Percentiles rank a stretch among this genome's conserved stretches.
Conservation (phyloP, 2,888 invertebrate genomes). For the Lepidonotus clava region DNA sequence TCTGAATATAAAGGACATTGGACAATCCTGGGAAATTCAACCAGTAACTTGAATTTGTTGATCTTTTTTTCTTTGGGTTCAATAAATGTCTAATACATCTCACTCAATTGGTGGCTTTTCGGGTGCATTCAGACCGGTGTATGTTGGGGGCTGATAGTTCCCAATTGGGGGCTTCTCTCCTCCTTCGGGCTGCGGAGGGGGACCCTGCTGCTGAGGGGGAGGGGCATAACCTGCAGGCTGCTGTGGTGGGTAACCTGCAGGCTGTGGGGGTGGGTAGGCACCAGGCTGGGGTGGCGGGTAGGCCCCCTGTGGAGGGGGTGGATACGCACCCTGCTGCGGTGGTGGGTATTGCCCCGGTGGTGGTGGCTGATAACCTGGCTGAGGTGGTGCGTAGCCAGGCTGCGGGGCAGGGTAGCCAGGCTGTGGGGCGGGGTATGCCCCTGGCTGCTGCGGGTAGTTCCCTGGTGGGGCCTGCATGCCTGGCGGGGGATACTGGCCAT, state of each 20-base stretch:
- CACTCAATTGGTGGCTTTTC: not conserved
- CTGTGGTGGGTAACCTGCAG: not conserved
- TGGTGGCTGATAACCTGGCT: not conserved
- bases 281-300: conserved; percentile 3
- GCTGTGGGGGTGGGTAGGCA: not conserved
- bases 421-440: not conserved
- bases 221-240: not conserved
- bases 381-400: not conserved
- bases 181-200: not conserved
- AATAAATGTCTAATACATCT: no score
- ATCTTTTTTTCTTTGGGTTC: no score
- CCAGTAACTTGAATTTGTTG: no score
- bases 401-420: not conserved
- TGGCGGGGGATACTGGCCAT: conserved; percentile 1
- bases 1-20: no score
- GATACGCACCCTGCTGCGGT: not conserved
- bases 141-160: not conserved
- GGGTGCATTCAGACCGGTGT: not conserved
- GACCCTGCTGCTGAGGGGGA: not conserved
- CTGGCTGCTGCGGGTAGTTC: not conserved
- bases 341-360: not conserved
- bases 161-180: not conserved
- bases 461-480: no score
- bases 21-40: no score
- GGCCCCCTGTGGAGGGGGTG: not conserved